Percentiles rank a stretch among this genome's conserved stretches.
These are phyloP conservation scores for Rugalucina vietnamica DNA, from an alignment of 2,888 invertebrate genomes.

Conservation along the genomic window DNA sequence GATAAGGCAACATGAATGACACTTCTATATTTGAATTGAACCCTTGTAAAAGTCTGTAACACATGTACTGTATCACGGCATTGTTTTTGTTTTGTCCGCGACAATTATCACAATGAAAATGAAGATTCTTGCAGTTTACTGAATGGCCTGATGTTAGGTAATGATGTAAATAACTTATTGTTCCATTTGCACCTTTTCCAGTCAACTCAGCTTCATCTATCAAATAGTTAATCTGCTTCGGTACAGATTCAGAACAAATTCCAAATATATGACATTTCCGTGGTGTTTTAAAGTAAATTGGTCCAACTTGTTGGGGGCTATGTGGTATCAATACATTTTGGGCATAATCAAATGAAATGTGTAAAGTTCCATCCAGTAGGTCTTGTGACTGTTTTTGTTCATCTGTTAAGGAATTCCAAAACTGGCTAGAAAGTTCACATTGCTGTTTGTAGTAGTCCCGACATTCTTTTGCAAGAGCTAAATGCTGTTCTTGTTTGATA, in stretches of 20 bases:
- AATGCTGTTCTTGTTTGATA: neutral
- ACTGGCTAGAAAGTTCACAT: neutral
- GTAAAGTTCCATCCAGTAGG: neutral
- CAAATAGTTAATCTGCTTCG: neutral
- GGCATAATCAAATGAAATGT: neutral
- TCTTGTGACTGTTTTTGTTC: neutral
- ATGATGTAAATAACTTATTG: neutral
- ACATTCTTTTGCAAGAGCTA: neutral
- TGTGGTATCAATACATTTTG: neutral
- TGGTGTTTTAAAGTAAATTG: neutral
- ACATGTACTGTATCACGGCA: neutral
- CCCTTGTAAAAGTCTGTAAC: neutral
- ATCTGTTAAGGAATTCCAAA: neutral
- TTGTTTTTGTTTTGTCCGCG: conserved; percentile 10
- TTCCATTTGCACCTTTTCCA: neutral
- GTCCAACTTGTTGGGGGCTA: neutral
- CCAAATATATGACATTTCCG: neutral
- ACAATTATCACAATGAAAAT: neutral
- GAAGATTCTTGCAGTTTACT: neutral
- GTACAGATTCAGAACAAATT: neutral
- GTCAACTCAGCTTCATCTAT: neutral
- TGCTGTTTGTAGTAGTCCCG: neutral
- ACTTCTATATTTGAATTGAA: neutral
- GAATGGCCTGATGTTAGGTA: neutral
- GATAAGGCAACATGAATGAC: neutral